phyloP scores from a whole-genome alignment of 2,113 vertebrate species.

The Sialia sialis region DNA sequence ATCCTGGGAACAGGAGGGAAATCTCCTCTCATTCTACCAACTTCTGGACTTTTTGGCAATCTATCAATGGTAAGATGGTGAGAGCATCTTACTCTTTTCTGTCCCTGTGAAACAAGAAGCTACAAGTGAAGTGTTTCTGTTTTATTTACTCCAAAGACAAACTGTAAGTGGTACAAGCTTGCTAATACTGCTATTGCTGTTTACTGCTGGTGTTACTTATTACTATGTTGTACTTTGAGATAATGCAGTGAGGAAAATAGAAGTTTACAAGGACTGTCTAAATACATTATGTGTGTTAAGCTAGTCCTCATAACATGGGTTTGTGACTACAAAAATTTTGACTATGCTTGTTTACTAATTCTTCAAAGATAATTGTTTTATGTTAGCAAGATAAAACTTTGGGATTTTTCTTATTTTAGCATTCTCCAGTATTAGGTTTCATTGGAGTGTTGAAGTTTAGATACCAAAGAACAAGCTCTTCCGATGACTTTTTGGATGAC shows the following conservation, averaged over 20 bases:
- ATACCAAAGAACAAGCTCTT: not conserved
- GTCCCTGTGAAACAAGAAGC: not conserved
- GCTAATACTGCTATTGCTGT: not conserved
- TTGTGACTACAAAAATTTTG: not conserved
- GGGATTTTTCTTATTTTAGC: not conserved
- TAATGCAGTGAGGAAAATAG: not conserved
- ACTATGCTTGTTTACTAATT: not conserved
- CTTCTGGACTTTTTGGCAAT: conserved; percentile 66
- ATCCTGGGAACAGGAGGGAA: conserved; percentile 72
- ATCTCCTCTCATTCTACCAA: conserved; percentile 70
- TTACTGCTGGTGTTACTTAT: not conserved
- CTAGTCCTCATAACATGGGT: not conserved
- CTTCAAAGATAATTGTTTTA: not conserved
- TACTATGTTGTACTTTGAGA: not conserved
- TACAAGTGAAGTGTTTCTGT: not conserved
- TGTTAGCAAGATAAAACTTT: not conserved
- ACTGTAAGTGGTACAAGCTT: not conserved
- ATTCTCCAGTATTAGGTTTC: not conserved
- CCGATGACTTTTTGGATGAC: not conserved
- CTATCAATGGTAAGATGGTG: conserved; percentile 73
- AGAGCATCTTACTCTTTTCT: not conserved
- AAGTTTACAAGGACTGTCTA: not conserved
- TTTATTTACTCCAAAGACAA: not conserved
- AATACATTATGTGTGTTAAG: not conserved
- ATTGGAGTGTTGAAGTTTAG: not conserved